Evolutionary conservation across 2,113 vertebrate species (phyloP).

Genomic region (Antidorcas marsupialis): DNA sequence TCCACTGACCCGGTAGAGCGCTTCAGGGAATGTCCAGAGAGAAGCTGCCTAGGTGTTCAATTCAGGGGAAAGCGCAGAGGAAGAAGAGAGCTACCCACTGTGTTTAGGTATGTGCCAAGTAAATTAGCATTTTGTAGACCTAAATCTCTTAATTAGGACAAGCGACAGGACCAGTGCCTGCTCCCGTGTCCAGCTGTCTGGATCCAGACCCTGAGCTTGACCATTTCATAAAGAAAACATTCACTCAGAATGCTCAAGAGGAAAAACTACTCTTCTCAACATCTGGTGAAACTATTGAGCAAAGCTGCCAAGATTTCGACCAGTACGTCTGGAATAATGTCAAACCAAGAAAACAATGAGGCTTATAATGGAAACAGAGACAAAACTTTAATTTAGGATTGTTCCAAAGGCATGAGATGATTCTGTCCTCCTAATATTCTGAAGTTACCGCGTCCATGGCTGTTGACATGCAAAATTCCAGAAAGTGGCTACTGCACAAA

Average conservation of each 20-base stretch:
- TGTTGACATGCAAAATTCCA: not conserved
- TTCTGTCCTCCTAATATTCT: fast-evolving
- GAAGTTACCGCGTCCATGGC: fast-evolving
- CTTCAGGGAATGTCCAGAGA: not conserved
- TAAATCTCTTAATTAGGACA: not conserved
- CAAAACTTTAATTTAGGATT: not conserved
- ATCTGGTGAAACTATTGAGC: not conserved
- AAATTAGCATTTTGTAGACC: fast-evolving
- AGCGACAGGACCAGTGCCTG: fast-evolving
- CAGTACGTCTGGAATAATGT: not conserved
- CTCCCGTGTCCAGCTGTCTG: fast-evolving
- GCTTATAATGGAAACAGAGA: not conserved
- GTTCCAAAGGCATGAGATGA: not conserved
- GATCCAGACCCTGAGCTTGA: not conserved
- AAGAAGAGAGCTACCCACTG: fast-evolving
- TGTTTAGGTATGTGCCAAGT: fast-evolving
- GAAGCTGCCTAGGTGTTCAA: not conserved
- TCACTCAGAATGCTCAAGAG: not conserved
- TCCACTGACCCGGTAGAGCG: fast-evolving
- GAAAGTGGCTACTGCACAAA: fast-evolving
- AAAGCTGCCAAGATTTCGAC: not conserved
- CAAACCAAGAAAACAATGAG: constrained; percentile 2
- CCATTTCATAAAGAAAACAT: not conserved
- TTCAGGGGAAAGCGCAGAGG: not conserved
- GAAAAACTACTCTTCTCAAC: not conserved